phyloP scores from a whole-genome alignment of 2,113 vertebrate species.

The Neofelis nebulosa region DNA sequence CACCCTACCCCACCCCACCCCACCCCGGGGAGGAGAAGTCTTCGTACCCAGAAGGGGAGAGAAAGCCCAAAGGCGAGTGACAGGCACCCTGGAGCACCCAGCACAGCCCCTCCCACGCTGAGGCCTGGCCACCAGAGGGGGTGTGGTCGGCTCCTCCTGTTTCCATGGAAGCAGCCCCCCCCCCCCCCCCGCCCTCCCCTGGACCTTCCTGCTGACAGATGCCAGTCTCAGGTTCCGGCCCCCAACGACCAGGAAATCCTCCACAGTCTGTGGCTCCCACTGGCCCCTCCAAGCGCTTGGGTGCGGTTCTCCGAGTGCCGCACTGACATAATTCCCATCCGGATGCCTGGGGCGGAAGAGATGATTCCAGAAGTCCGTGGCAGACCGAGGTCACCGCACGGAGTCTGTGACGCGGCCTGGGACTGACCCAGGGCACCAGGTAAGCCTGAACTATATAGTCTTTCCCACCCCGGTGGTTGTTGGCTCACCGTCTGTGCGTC shows the following conservation, averaged over 20 bases:
- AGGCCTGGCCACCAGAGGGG: neutral
- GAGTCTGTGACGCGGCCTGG: neutral
- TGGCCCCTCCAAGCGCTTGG: too few species aligned
- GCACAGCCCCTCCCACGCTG: neutral
- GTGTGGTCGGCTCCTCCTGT: neutral
- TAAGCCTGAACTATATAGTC: neutral
- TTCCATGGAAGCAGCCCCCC: neutral
- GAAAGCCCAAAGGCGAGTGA: neutral
- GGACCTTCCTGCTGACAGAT: neutral
- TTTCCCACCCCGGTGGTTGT: neutral
- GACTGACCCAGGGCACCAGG: neutral
- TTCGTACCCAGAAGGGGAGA: neutral
- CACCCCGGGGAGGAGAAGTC: neutral
- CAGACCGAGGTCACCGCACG: neutral
- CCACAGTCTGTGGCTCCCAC: too few species aligned
- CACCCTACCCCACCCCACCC: neutral
- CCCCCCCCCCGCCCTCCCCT: fast-evolving
- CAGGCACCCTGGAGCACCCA: neutral
- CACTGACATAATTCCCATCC: too few species aligned
- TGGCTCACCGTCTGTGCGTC: neutral
- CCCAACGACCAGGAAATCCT: neutral
- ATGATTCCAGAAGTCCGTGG: neutral
- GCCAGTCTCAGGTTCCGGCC: neutral
- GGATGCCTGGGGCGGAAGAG: neutral
- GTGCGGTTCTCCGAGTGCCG: too few species aligned